A percentile compares a stretch with the other conserved stretches of the same genome.
These are phyloP conservation scores for Nasua narica DNA, from an alignment of 2,797 vertebrate genomes.

Conservation along the genomic window DNA sequence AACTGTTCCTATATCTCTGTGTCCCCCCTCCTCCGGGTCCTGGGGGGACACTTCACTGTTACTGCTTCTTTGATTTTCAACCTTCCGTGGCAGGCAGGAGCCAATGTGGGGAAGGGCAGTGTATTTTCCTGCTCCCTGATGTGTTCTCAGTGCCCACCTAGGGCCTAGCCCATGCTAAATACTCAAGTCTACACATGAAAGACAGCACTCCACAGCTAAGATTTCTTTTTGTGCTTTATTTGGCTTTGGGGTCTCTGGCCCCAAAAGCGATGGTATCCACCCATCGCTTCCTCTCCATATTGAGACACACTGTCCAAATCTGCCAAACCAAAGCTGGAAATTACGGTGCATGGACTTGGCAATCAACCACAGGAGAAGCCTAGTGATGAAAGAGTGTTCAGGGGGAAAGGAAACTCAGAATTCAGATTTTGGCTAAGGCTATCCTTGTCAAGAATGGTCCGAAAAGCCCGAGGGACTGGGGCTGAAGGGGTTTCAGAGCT, in stretches of 20 bases:
- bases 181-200: background rate
- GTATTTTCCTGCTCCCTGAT: background rate
- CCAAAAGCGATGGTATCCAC: too few relatives aligned
- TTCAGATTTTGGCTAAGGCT: background rate
- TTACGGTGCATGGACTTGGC: too few relatives aligned
- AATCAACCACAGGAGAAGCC: background rate
- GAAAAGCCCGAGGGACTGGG: background rate
- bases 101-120: background rate
- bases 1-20: background rate
- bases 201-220: background rate
- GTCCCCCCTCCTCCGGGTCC: background rate
- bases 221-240: constrained; percentile 58
- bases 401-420: background rate
- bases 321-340: background rate
- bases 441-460: background rate
- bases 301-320: background rate
- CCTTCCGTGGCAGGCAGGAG: background rate
- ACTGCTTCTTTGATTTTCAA: background rate
- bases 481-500: background rate
- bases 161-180: background rate
- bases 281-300: background rate
- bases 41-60: background rate
- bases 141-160: background rate
- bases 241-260: background rate
- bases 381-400: background rate